phyloP scores from a whole-genome alignment of 2,888 invertebrate species.

The Caenorhabditis sp. region DNA sequence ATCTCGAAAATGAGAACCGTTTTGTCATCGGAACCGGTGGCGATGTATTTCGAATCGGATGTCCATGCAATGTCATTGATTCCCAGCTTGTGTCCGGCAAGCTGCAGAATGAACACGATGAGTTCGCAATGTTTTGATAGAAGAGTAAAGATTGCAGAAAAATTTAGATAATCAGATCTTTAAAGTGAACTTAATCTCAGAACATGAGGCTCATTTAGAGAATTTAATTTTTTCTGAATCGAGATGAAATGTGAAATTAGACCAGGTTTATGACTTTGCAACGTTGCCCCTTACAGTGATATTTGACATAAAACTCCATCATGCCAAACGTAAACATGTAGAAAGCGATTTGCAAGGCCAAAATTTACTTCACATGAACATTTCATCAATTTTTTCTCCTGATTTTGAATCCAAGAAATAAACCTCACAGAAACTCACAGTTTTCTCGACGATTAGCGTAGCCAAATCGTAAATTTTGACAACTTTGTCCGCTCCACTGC shows the following conservation, averaged over 20 bases:
- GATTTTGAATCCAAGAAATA: no score
- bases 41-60: slow-evolving; percentile 93
- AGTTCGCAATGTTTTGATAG: no score
- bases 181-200: not conserved
- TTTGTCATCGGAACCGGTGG: slow-evolving; percentile 96
- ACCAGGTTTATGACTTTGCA: no score
- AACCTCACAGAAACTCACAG: slow-evolving; percentile 89
- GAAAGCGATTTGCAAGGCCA: no score
- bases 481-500: slow-evolving; percentile 79
- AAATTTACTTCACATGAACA: no score
- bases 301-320: no score
- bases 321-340: no score
- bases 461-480: slow-evolving; percentile 76
- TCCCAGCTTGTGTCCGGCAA: slow-evolving; percentile 97
- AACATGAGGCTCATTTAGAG: no score
- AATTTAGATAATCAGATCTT: not conserved
- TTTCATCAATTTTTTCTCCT: no score
- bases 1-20: slow-evolving; percentile 87
- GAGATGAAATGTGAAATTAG: no score
- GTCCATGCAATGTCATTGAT: slow-evolving; percentile 99
- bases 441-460: slow-evolving; percentile 97
- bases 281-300: no score
- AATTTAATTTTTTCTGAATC: no score
- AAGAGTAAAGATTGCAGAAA: not conserved
- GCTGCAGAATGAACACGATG: slow-evolving; percentile 85